Conservation (phyloP, 2,113 vertebrate genomes). For the Hoplias malabaricus region DNA sequence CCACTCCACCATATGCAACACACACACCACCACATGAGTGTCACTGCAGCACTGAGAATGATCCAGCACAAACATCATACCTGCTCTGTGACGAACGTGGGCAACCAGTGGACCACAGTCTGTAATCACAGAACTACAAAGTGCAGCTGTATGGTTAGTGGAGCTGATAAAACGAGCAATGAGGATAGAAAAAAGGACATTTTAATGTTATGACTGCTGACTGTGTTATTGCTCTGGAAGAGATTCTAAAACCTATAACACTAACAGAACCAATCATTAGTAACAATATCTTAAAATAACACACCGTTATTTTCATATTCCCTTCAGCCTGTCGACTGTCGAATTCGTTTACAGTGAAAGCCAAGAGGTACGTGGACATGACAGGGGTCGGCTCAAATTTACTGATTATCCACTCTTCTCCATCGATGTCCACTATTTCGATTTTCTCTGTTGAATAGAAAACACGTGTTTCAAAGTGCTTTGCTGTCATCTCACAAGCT, state of each 20-base stretch:
- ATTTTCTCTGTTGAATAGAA: background rate
- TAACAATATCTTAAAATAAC: slow-evolving; percentile 18
- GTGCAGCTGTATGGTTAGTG: too few relatives aligned
- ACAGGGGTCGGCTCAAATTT: slow-evolving; percentile 49
- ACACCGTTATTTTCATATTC: slow-evolving; percentile 26
- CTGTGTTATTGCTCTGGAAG: too few relatives aligned
- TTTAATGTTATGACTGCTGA: too few relatives aligned
- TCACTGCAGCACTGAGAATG: too few relatives aligned
- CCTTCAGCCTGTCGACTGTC: accelerated
- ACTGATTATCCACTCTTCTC: slow-evolving; percentile 55
- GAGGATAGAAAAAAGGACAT: too few relatives aligned
- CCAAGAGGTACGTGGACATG: slow-evolving; percentile 78
- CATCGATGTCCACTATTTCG: background rate
- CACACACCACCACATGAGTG: too few relatives aligned
- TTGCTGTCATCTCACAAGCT: background rate
- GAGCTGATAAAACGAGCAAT: too few relatives aligned
- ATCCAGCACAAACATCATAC: too few relatives aligned
- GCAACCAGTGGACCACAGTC: too few relatives aligned
- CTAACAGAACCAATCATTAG: background rate
- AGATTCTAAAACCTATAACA: background rate
- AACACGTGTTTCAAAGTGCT: background rate
- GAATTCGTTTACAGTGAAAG: slow-evolving; percentile 67
- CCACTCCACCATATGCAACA: too few relatives aligned
- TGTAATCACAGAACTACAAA: too few relatives aligned
- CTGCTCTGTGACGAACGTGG: too few relatives aligned